A percentile compares a stretch with the other conserved stretches of the same genome.
These are phyloP conservation scores for Leptinotarsa texana DNA, from an alignment of 1,140 invertebrate genomes.

Conservation along the genomic window DNA sequence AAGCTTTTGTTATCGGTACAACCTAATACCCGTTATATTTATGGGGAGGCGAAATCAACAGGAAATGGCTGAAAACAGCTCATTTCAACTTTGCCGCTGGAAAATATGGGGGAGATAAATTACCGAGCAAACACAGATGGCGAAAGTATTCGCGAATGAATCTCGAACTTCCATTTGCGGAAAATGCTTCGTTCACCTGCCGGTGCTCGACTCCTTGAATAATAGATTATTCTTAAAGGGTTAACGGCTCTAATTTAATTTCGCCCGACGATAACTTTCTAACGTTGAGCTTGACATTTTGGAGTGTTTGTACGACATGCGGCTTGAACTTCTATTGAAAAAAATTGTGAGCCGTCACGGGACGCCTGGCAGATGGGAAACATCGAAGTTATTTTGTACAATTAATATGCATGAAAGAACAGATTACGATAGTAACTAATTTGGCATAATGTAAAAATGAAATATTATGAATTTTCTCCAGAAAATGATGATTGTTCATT, in stretches of 20 bases:
- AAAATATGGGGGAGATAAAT: conserved; percentile 4
- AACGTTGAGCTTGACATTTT: too few relatives aligned
- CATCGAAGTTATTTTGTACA: too few relatives aligned
- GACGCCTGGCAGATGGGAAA: too few relatives aligned
- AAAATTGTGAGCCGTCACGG: too few relatives aligned
- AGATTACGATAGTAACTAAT: too few relatives aligned
- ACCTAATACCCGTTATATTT: not conserved
- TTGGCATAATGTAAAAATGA: too few relatives aligned
- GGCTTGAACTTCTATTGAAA: too few relatives aligned
- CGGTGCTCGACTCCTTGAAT: not conserved
- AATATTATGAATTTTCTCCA: too few relatives aligned
- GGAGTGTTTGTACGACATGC: too few relatives aligned
- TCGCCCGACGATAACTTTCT: not conserved
- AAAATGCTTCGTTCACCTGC: not conserved
- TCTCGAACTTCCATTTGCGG: not conserved
- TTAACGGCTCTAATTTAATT: not conserved
- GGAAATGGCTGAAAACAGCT: not conserved
- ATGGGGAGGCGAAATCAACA: conserved; percentile 1
- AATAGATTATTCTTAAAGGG: not conserved
- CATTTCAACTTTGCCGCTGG: not conserved
- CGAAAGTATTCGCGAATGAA: not conserved
- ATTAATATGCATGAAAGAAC: too few relatives aligned
- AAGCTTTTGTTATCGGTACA: not conserved
- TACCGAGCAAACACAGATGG: conserved; percentile 2
- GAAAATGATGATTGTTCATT: too few relatives aligned